These are phyloP conservation scores for Mnemiopsis leidyi DNA, from an alignment of 37 sponge, comb jelly and placozoan species.

Conservation along the genomic window DNA sequence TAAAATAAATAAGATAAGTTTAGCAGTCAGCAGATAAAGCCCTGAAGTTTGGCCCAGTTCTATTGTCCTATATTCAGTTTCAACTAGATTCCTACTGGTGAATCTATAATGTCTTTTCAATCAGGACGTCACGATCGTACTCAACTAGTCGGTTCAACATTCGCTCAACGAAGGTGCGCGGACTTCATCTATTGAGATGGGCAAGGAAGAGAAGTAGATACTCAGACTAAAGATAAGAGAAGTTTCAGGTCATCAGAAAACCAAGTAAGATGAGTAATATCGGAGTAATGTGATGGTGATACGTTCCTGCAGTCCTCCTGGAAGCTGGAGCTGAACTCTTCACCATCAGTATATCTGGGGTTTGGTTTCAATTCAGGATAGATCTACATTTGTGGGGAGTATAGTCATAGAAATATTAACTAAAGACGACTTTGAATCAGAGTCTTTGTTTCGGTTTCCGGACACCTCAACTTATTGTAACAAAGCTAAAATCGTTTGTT, in stretches of 20 bases:
- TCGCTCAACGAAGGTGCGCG: background rate
- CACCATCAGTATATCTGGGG: conserved; percentile 2
- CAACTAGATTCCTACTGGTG: no score
- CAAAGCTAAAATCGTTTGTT: no score
- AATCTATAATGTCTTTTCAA: background rate
- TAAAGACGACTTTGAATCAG: no score
- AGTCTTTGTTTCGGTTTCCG: no score
- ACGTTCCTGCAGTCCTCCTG: background rate
- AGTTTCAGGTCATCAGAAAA: background rate
- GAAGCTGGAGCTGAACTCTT: background rate
- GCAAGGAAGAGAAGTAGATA: no score
- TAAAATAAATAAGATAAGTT: background rate
- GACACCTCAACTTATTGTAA: no score
- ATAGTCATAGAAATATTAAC: no score
- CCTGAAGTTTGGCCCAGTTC: no score
- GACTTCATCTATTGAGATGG: no score
- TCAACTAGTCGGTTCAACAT: background rate
- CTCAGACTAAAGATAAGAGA: no score
- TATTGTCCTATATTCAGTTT: background rate
- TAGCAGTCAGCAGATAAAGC: background rate
- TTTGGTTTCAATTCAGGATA: no score
- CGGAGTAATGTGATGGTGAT: background rate
- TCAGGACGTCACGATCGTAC: background rate
- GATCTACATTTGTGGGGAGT: no score
- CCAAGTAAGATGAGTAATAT: background rate